Base-by-base conservation (phyloP, 2,797 vertebrate species). In the Adelosebastes latens region DNA sequence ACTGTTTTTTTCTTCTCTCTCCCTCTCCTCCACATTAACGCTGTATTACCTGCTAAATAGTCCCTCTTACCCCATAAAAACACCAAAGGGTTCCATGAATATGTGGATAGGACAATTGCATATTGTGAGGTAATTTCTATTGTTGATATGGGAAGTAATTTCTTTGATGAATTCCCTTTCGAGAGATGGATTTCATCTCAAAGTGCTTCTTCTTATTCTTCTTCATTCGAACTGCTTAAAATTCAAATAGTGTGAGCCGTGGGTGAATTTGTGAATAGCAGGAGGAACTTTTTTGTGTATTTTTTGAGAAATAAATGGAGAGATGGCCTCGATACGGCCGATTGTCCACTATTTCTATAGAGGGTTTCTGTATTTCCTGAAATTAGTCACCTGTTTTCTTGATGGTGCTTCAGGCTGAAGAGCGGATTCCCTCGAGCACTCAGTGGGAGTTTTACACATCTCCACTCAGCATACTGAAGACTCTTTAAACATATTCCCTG, bases 101-200 rank as follows among this genome's bases (percentile, higher is more conserved):
- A 91, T 94, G 92, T 88, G 85, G 87, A 90, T 90, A 89, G 94
- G 93, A 94, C 94, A 93, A 95, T 94, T 92, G 89, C 88, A 93
- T 89, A 93, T 94, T 94, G 94, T 95, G 90, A 92, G 91, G 92
- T 95, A 94, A 93, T 95, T 95, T 95, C 92, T 94, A 94, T 94
- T 94, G 94, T 95, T 94, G 93, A 93, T 94, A 94, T 95, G 94
- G 94, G 94, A 95, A 95, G 93, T 93, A 75, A 95, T 95, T 95
- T 95, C 86, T 94, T 94, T 94, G 93, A 94, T 94, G 93, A 95
- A 94, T 95, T 94, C 91, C 92, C 92, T 93, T 52, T 68, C 75
- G 85, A 93, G 93, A 92, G 92, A 93, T 89, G 90, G 90, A 93
- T 91, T 93, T 93, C 91, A 92, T 92, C 90, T 90, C 83, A 91